Evolutionary conservation across 2,888 invertebrate species (phyloP).

Genomic region (Harpalus rubripes): DNA sequence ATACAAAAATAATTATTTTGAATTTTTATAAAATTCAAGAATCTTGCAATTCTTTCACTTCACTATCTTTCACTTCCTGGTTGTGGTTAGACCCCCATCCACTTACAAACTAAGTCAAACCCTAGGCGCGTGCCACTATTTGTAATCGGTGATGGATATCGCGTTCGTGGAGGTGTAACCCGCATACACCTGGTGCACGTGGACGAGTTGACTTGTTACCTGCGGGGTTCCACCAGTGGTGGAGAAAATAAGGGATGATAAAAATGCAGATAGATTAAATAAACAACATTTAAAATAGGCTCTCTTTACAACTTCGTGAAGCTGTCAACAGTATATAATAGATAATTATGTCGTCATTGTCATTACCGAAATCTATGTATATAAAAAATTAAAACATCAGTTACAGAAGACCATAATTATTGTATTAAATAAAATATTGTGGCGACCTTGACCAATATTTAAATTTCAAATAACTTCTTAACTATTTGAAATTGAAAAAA

Average conservation of each 20-base stretch:
- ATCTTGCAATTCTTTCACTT: background rate
- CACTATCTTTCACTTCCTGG: background rate
- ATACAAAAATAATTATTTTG: background rate
- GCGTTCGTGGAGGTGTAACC: slow-evolving; percentile 69
- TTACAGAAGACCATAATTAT: no score
- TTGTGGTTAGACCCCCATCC: background rate
- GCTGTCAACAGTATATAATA: no score
- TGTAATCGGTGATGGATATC: slow-evolving; percentile 5
- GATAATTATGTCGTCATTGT: no score
- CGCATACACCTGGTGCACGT: slow-evolving; percentile 76
- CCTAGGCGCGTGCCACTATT: background rate
- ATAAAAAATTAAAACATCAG: no score
- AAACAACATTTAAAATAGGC: background rate
- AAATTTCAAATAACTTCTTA: no score
- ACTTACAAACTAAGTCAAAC: background rate
- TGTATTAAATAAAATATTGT: no score
- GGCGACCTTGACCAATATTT: no score
- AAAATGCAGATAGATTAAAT: background rate
- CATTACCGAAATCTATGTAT: no score
- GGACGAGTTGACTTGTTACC: background rate
- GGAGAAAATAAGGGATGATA: background rate
- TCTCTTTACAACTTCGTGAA: no score
- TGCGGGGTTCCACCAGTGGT: slow-evolving; percentile 27
- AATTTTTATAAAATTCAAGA: background rate
- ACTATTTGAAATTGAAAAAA: no score